Evolutionary conservation across 2,797 vertebrate genomes (phyloP), one percentile per base, ranked within the genome.

Genomic region (Otus scops): DNA sequence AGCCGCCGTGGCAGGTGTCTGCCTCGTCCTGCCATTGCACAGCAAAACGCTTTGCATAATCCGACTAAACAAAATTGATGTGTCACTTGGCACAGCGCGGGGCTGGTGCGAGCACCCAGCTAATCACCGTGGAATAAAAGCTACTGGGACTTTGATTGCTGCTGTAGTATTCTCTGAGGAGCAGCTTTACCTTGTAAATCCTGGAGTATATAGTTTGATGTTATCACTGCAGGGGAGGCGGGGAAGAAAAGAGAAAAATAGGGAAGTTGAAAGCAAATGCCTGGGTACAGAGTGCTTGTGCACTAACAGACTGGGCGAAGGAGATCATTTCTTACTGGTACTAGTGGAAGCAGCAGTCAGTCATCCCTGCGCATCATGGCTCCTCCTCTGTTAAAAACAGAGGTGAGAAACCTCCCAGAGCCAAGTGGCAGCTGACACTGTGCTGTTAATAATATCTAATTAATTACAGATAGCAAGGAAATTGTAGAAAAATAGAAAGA

Each of bases 151-250:
- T 93, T 51, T 12, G 77, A 56, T 43, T 15, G 3, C 14, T 47
- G 88, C 73, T 34, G 86, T 10, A 20, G 60, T 26, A 47, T 69
- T 43, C 71, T 61, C 71, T 7, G 2, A 43, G 70, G 64, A 92
- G 53, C 30, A 59, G 83, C 36, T 89, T 89, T 81, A 32, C 78
- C 79, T 89, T 75, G 77, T n/a, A 88, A 95, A 83, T 88, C 74
- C 64, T 34, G 81, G 64, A 59, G 77, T 18, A 7, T 3, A 0
- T 2, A 13, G 41, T 5, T 45, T 15, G 81, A 47, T 53, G 27
- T 50, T 59, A 24, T 34, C 4, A 1, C 32, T 3, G 11, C 15
- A 8, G 18, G 2, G 7, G 26, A 10, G 11, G 6, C 4, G 23
- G 24, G 18, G 11, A 14, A 10, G 43, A 9, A 27, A 51, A 15